phyloP scores from a whole-genome alignment of 2,888 invertebrate genomes.

The Prionchulus punctatus region DNA sequence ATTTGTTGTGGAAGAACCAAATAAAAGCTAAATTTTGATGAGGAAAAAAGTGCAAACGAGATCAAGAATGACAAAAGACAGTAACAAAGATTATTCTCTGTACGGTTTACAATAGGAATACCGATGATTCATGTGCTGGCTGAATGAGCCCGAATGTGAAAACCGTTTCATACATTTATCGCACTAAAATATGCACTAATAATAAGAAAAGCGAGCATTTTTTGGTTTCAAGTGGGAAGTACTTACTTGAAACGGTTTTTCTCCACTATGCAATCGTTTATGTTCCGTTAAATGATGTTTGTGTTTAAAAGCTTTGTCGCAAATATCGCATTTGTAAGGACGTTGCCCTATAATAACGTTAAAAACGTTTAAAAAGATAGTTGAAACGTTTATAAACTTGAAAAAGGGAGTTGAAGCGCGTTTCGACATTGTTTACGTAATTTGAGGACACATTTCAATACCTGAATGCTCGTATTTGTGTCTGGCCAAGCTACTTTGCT shows the following conservation, averaged over 20 bases:
- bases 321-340: slow-evolving; percentile 90
- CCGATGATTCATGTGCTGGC: slow-evolving; percentile 99
- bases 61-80: no score
- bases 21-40: no score
- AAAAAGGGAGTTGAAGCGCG: no score
- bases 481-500: slow-evolving; percentile 90
- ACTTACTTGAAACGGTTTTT: slow-evolving; percentile 41
- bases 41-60: no score
- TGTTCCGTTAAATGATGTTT: slow-evolving; percentile 99
- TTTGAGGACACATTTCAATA: no score
- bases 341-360: slow-evolving; percentile 63
- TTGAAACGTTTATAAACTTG: background rate
- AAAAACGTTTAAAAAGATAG: background rate
- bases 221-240: background rate
- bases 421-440: no score
- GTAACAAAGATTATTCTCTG: no score
- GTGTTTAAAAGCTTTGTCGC: slow-evolving; percentile 97
- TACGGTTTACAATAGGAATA: slow-evolving; percentile 97
- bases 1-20: no score
- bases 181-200: slow-evolving; percentile 71
- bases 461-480: slow-evolving; percentile 99
- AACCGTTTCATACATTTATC: slow-evolving; percentile 95
- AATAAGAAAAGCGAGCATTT: slow-evolving; percentile 1
- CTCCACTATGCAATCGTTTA: slow-evolving; percentile 86
- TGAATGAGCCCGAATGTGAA: slow-evolving; percentile 97